phyloP scores from a whole-genome alignment of 35 echinoderm and acorn worm species.

The Heliocidaris tuberculata region DNA sequence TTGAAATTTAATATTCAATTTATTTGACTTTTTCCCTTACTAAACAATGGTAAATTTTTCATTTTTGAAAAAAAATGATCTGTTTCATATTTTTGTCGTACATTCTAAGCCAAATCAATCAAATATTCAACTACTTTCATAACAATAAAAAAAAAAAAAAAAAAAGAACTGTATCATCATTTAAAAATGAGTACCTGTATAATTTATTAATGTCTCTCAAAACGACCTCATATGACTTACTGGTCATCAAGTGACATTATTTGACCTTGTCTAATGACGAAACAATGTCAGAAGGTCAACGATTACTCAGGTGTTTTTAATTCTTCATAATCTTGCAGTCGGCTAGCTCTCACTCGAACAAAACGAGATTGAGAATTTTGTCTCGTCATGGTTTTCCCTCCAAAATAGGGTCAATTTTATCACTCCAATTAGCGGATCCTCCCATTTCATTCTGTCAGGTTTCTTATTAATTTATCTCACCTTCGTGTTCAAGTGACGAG shows the following conservation, averaged over 20 bases:
- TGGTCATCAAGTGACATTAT: background rate
- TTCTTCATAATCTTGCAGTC: background rate
- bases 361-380: background rate
- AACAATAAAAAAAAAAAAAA: background rate
- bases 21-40: no score
- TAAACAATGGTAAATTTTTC: no score
- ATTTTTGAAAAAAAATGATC: no score
- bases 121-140: no score
- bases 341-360: background rate
- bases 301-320: background rate
- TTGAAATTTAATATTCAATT: no score
- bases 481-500: background rate
- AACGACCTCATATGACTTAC: background rate
- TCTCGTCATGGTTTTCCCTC: background rate
- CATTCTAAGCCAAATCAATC: no score
- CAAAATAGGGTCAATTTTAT: conserved; percentile 23
- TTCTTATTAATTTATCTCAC: conserved; percentile 30
- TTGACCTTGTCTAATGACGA: background rate
- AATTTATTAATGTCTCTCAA: background rate
- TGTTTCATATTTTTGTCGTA: no score
- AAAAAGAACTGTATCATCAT: background rate
- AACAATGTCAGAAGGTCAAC: background rate
- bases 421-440: conserved; percentile 5
- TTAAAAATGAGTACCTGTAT: no score
- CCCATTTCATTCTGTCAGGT: background rate